phyloP scores from a whole-genome alignment of 2,888 invertebrate species.

The Nematopogon swammerdamellus region DNA sequence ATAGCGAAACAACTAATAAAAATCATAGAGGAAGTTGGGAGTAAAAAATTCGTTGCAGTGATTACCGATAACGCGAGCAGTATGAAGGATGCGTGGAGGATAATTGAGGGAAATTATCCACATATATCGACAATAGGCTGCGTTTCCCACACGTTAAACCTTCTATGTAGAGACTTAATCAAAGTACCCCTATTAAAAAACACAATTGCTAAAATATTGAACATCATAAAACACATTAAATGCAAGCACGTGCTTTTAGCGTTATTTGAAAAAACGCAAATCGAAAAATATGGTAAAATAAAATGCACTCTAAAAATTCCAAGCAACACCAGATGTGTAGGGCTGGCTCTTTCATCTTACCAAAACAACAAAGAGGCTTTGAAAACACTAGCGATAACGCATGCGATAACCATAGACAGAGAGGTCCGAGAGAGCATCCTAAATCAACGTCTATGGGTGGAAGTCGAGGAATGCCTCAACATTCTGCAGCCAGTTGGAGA shows the following conservation, averaged over 20 bases:
- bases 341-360: slow-evolving; percentile 6
- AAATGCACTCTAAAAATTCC: slow-evolving; percentile 5
- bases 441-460: slow-evolving; percentile 4
- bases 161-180: slow-evolving; percentile 7
- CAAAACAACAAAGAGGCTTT: slow-evolving; percentile 3
- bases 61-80: slow-evolving; percentile 8
- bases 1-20: too few species aligned
- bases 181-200: slow-evolving; percentile 3
- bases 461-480: slow-evolving; percentile 4
- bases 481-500: slow-evolving; percentile 4
- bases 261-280: slow-evolving; percentile 7
- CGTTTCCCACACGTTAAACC: slow-evolving; percentile 7
- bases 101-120: slow-evolving; percentile 2
- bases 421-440: too few species aligned
- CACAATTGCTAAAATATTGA: slow-evolving; percentile 2
- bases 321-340: slow-evolving; percentile 7
- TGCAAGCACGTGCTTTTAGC: slow-evolving; percentile 5
- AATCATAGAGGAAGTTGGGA: background rate
- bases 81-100: slow-evolving; percentile 7
- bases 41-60: slow-evolving; percentile 6
- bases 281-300: slow-evolving; percentile 4
- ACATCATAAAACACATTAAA: slow-evolving; percentile 6
- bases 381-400: slow-evolving; percentile 3
- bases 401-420: too few species aligned
- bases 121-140: slow-evolving; percentile 8